Evolutionary conservation across 2,113 vertebrate species (phyloP).

Genomic region (Pelodiscus sinensis): DNA sequence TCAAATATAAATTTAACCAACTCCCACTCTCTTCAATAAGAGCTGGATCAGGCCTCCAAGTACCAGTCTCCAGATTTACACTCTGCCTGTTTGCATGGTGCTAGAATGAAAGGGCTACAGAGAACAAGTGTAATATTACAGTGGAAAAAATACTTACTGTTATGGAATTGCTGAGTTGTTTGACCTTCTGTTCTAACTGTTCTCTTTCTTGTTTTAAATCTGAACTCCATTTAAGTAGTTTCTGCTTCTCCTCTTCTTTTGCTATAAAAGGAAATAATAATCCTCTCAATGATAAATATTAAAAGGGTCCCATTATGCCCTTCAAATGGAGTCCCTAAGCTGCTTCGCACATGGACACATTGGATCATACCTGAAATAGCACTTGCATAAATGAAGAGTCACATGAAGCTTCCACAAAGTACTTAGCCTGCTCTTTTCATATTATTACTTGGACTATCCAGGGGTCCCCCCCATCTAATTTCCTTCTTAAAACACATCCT

Average conservation of each 20-base stretch:
- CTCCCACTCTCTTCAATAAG: conserved; percentile 1
- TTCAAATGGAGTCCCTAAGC: neutral
- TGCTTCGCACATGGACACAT: neutral
- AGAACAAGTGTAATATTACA: neutral
- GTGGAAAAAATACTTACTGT: conserved; percentile 81
- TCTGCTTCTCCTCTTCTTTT: conserved; percentile 99
- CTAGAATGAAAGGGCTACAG: neutral
- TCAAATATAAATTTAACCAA: neutral
- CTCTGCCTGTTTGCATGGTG: neutral
- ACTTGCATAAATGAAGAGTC: neutral
- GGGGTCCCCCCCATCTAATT: conserved; percentile 2
- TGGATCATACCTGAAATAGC: neutral
- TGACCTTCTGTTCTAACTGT: conserved; percentile 96
- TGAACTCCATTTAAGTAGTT: conserved; percentile 96
- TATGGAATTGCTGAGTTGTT: conserved; percentile 96
- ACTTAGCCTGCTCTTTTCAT: conserved; percentile 3
- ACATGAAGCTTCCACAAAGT: neutral
- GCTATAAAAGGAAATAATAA: conserved; percentile 76
- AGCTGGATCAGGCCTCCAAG: neutral
- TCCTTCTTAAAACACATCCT: conserved; percentile 30
- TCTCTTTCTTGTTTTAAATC: conserved; percentile 96
- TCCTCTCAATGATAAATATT: neutral
- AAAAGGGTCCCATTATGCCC: neutral
- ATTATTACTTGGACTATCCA: neutral
- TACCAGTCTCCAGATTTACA: neutral